phyloP scores from a whole-genome alignment of 1,140 invertebrate species.

The Drosophila rhopaloa region DNA sequence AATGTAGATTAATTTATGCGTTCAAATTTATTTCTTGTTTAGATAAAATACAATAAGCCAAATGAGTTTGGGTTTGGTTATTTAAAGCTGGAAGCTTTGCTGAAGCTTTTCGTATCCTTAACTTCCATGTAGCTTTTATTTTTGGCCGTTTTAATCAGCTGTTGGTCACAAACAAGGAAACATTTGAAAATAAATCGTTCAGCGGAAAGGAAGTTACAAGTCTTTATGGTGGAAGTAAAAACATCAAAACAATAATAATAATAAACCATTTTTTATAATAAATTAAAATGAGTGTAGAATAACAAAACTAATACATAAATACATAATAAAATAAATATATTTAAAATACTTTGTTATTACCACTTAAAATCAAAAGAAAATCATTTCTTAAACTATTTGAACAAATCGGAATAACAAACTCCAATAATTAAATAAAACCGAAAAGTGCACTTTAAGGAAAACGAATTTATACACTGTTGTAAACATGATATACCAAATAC shows the following conservation, averaged over 20 bases:
- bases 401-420: neutral
- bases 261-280: neutral
- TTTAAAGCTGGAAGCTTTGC: neutral
- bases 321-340: too few species aligned
- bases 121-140: neutral
- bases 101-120: constrained; percentile 8
- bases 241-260: neutral
- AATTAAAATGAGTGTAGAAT: neutral
- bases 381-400: neutral
- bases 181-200: constrained; percentile 79
- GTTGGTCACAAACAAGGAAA: constrained; percentile 33
- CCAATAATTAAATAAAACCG: neutral
- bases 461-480: neutral
- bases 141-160: constrained; percentile 47
- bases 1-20: too few species aligned
- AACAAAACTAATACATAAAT: too few species aligned
- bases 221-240: neutral
- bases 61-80: neutral
- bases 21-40: too few species aligned
- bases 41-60: neutral
- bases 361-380: neutral
- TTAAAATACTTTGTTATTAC: neutral
- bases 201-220: constrained; percentile 61
- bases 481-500: neutral
- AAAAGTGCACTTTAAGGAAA: neutral